Base-by-base conservation (phyloP, 2,888 invertebrate genomes). In the Cybosia mesomella region DNA sequence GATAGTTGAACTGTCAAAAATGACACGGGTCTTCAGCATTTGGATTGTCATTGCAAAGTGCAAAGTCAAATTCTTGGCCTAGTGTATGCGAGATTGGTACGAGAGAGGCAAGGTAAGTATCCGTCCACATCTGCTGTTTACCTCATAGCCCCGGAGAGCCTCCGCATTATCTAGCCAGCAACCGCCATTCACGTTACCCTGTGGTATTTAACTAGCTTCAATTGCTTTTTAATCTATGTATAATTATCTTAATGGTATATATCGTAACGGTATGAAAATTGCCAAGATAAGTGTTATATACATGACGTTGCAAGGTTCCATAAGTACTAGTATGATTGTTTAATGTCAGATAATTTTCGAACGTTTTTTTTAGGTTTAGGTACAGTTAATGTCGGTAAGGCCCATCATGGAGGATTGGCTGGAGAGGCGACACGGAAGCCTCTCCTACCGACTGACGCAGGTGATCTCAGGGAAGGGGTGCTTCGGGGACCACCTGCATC, bases 271-370 rank as follows among this genome's bases (percentile, higher is more conserved):
- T 64, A 65, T 61, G 61, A 68, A 60, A 61, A 60, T 61, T 32
- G 32, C 60, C 55, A 43, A 61, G 55, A 32, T 68, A 58, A 58
- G 59, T 62, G 49, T 21, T 39, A 13, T 66, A 28, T 5, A 61
- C 67, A 58, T 67, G 67, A 62, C 61, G 67, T 22, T 57, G 67
- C 67, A 67, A 67, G 39, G 57, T 57, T 36, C 57, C 49, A 61
- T 43, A 55, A 36, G 55, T 39, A 36, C 57, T 34, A 58, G 57
- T 49, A 67, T 49, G 43, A 43, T 49, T 62, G 49, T 60, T 24
- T 55, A 55, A 54, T 63, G 34, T 36, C 22, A 43, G 28, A 24
- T 55, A 55, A 63, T 55, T 55, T 55, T 28, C 7, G 13, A 55
- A 22, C 24, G 15, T 5, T 28, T 15, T 13, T n/a, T 49, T 49